Percentiles rank a stretch among this genome's conserved stretches.
phyloP scores from a whole-genome alignment of 1,140 invertebrate species.

The Sweltsa coloradensis region DNA sequence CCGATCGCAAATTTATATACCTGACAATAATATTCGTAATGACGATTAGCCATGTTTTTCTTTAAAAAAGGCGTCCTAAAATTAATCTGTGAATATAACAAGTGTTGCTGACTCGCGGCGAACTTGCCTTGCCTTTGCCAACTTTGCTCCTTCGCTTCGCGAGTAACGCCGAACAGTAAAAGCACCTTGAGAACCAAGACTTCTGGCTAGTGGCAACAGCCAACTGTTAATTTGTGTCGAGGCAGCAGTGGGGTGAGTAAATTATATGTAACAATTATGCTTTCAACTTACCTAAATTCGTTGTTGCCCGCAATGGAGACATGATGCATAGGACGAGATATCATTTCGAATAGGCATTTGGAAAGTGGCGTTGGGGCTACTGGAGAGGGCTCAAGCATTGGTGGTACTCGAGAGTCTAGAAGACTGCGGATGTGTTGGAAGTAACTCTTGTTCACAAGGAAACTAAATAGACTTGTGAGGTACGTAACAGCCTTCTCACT shows the following conservation, averaged over 20 bases:
- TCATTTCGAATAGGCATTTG: conserved; percentile 59
- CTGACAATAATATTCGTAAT: too few species aligned
- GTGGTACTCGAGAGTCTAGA: conserved; percentile 57
- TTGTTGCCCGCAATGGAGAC: conserved; percentile 15
- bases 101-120: too few species aligned
- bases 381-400: conserved; percentile 50
- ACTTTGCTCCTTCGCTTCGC: too few species aligned
- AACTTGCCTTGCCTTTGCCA: too few species aligned
- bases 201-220: too few species aligned
- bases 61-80: too few species aligned
- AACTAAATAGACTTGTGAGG: conserved; percentile 16
- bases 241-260: not conserved
- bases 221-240: too few species aligned
- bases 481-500: conserved; percentile 25
- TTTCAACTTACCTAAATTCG: conserved; percentile 9
- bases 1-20: too few species aligned
- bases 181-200: too few species aligned
- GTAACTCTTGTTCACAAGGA: conserved; percentile 39
- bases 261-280: not conserved
- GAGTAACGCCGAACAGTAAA: too few species aligned
- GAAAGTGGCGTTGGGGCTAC: conserved; percentile 61
- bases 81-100: too few species aligned
- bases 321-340: conserved; percentile 55
- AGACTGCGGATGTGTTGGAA: conserved; percentile 57
- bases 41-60: too few species aligned